Base-by-base conservation (phyloP, 2,797 vertebrate genomes). In the Trachops cirrhosus region DNA sequence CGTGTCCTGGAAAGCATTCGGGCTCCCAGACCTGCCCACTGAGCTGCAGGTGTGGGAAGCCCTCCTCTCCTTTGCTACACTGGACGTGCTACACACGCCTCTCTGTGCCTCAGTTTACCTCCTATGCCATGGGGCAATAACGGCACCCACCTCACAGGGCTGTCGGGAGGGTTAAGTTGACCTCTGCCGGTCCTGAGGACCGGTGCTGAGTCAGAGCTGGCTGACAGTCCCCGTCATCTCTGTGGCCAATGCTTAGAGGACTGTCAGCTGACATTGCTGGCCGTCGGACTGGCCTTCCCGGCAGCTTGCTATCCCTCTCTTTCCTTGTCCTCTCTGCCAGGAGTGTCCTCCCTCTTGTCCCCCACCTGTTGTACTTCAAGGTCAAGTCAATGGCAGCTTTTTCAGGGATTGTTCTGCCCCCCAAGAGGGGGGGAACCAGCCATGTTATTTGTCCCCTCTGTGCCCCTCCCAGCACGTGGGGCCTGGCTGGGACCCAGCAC, bases 221-320 rank as follows among this genome's bases (percentile, higher is more conserved):
- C 1, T 0, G 3, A 10, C 24, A 29, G 32, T 7, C 12, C 1
- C 15, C 2, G 8, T 14, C 0, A 0, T 9, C 12, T 0, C 46
- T 2, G 70, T 32, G 54, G 10, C 37, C 9, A 5, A 5, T 11
- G 74, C 41, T n/a, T 3, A 5, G 0, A 32, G n/a, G 24, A 9
- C 34, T 0, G 5, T 12, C 0, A 0, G 6, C 5, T 2, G 6
- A 0, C 9, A 2, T 11, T 16, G 0, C 18, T 16, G 0, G 5
- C 32, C 73, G 0, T 41, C 29, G 3, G 44, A 12, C 44, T 11
- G 73, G 29, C 18, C 44, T n/a, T 6, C 41, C 41, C 29, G 2
- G 71, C 44, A 46, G 14, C 44, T 48, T 16, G 7, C 62, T 12
- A 1, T n/a, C 19, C 26, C 24, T 73, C 18, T 16, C 4, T 2